Base-by-base conservation (phyloP, 2,888 invertebrate species). In the Mythimna loreyi region DNA sequence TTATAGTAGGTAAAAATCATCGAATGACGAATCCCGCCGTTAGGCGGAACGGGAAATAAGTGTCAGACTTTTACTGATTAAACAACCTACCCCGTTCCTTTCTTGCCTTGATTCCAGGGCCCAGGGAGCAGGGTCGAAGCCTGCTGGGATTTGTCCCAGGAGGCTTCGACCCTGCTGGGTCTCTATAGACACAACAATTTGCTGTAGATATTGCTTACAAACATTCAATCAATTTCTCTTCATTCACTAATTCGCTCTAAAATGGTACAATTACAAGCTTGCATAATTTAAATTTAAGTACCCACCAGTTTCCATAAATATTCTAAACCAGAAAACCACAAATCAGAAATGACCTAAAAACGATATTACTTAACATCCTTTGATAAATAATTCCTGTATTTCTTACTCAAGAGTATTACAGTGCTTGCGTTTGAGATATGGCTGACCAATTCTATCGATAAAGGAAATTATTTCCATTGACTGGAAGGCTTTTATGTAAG, bases 401-500 rank as follows among this genome's bases (percentile, higher is more conserved):
- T 23, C 55, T 85, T 83, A 61, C 71, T 78, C 74, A 67, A 84
- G 65, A 74, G 5, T 21, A 33, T 16, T 11, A 45, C 8, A 50
- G 23, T n/a, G 33, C 59, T 52, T 40, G 25, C 11, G 16, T 52
- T 58, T 67, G 52, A 73, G 61, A 64, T 68, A 64, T 69, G 69
- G 49, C 52, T 23, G 76, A 58, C 57, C 25, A 62, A 58, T 66
- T 56, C 16, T 13, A 56, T 23, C 60, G 67, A 75, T 77, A 77
- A 83, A 76, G 76, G 56, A 80, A 82, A 78, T 67, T 63, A 68
- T 75, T 66, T 76, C 58, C 53, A 72, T 64, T 77, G 40, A 70
- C 52, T 67, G 23, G 45, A 57, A 64, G 56, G 69, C 55, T 55
- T 76, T 82, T 85, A 83, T 72, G 55, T 78, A 85, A 83, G 58